phyloP scores from a whole-genome alignment of 2,797 vertebrate species.

The Hirundo rustica region DNA sequence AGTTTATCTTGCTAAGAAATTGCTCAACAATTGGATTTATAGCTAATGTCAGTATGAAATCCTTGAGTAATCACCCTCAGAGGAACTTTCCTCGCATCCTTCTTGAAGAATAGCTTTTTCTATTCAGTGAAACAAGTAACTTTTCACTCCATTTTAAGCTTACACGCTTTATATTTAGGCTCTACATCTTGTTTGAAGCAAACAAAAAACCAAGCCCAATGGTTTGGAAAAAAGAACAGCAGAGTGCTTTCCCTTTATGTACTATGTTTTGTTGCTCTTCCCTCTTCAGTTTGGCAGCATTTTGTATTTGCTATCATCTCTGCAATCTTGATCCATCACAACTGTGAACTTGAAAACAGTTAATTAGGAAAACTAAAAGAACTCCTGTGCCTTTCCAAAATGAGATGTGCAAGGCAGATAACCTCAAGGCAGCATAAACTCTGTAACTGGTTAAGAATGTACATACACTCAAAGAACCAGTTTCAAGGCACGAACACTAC shows the following conservation, averaged over 20 bases:
- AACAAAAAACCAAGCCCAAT: background rate
- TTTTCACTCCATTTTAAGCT: background rate
- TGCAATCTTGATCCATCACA: background rate
- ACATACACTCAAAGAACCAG: background rate
- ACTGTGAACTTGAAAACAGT: background rate
- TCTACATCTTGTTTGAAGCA: background rate
- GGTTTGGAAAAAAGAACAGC: background rate
- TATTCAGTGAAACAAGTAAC: background rate
- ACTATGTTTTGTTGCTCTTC: background rate
- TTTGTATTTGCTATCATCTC: background rate
- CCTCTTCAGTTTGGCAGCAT: background rate
- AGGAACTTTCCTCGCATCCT: background rate
- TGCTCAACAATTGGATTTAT: background rate
- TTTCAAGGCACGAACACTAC: background rate
- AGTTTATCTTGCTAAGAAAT: background rate
- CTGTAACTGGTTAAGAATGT: background rate
- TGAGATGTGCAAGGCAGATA: background rate
- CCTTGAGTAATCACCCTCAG: background rate
- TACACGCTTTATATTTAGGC: background rate
- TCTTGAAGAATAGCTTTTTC: background rate
- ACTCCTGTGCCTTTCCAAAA: background rate
- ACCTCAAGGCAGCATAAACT: background rate
- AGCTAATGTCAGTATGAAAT: background rate
- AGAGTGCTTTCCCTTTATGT: background rate
- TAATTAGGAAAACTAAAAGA: slow-evolving; percentile 5